These are phyloP conservation scores for Eledone cirrhosa DNA, from an alignment of 2,888 invertebrate genomes.

Conservation along the genomic window DNA sequence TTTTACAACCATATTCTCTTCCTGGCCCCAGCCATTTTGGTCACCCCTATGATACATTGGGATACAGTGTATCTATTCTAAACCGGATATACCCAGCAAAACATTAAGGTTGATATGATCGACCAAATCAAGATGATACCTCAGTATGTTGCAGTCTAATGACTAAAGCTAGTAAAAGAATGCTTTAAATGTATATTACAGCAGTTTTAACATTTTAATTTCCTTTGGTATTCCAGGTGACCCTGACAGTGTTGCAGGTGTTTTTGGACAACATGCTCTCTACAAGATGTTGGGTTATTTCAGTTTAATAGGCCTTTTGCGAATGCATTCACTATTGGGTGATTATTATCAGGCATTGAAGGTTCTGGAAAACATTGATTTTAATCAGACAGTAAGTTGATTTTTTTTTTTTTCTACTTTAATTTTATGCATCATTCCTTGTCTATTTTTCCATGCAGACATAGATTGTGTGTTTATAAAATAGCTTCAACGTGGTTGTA, in stretches of 20 bases:
- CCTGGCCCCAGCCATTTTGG: no score
- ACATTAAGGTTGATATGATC: no score
- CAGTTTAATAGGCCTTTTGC: conserved; percentile 91
- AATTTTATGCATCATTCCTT: background rate
- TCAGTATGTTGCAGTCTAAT: no score
- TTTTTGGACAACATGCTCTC: conserved; percentile 92
- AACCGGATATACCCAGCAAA: no score
- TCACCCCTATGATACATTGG: no score
- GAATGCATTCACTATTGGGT: conserved; percentile 94
- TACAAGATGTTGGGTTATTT: conserved; percentile 99
- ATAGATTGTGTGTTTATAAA: no score
- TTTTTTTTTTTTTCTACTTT: background rate
- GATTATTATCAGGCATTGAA: conserved; percentile 99
- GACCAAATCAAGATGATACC: no score
- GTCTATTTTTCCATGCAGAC: background rate
- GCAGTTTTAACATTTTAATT: background rate
- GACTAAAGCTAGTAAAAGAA: no score
- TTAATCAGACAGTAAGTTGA: conserved; percentile 83
- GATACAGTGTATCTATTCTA: no score
- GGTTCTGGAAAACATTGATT: conserved; percentile 68
- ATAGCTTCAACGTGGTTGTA: no score
- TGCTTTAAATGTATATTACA: background rate
- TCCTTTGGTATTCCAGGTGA: conserved; percentile 51
- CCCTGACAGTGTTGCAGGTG: conserved; percentile 91
- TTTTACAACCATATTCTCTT: no score